A percentile compares a stretch with the other conserved stretches of the same genome.
Conservation (phyloP, 2,113 vertebrate species). For the Pseudopodoces humilis region DNA sequence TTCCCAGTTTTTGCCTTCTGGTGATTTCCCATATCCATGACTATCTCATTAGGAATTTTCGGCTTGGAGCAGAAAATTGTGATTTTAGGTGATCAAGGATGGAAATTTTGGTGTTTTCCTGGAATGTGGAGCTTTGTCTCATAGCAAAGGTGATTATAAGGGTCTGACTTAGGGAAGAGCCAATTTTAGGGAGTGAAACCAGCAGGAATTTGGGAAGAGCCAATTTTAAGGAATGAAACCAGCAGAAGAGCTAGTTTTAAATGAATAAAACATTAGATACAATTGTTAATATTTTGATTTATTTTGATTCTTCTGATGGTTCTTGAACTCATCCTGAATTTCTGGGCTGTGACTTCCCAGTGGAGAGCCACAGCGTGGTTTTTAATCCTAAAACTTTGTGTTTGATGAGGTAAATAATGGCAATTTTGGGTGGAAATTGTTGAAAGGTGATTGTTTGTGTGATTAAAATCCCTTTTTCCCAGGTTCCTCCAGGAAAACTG, state of each 20-base stretch:
- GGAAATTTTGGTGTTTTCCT: neutral
- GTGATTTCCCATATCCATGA: neutral
- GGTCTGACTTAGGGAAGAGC: neutral
- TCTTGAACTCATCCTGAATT: neutral
- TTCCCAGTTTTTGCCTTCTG: neutral
- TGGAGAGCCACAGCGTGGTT: accelerated
- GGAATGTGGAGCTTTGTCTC: neutral
- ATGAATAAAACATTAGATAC: neutral
- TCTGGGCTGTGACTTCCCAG: neutral
- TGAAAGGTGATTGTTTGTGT: neutral
- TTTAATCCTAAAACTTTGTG: neutral
- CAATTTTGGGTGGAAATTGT: neutral
- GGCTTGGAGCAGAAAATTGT: accelerated
- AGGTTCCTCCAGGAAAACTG: neutral
- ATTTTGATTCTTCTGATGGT: neutral
- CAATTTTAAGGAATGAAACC: neutral
- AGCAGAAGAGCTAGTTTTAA: neutral
- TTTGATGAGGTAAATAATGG: neutral
- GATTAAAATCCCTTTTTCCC: neutral
- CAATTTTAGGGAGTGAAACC: neutral
- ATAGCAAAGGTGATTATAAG: accelerated
- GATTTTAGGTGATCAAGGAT: neutral
- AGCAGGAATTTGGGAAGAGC: neutral
- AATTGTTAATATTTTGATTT: neutral
- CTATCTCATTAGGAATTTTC: neutral